Evolutionary conservation across 1,140 invertebrate genomes (phyloP).

Genomic region (Drosophila nikananu): DNA sequence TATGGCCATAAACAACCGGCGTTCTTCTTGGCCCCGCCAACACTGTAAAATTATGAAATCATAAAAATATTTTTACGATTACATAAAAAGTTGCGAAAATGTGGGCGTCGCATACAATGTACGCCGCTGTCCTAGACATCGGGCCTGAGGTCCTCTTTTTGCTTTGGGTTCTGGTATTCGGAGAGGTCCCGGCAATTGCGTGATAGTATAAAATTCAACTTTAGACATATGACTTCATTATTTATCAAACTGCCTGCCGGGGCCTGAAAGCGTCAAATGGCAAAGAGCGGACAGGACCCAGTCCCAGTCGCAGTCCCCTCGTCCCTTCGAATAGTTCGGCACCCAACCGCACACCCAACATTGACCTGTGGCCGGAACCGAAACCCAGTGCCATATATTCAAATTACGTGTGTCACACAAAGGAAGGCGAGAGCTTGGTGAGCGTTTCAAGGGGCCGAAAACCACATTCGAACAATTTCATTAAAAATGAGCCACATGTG

Average conservation of each 20-base stretch:
- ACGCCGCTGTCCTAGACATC: slow-evolving; percentile 27
- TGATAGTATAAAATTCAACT: slow-evolving; percentile 79
- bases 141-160: slow-evolving; percentile 12
- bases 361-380: slow-evolving; percentile 40
- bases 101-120: slow-evolving; percentile 61
- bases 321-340: slow-evolving; percentile 44
- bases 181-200: slow-evolving; percentile 61
- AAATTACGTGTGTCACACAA: slow-evolving; percentile 68
- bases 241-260: slow-evolving; percentile 67
- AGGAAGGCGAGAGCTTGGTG: slow-evolving; percentile 6
- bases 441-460: slow-evolving; percentile 39
- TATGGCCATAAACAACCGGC: slow-evolving; percentile 66
- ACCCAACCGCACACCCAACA: slow-evolving; percentile 32
- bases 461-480: slow-evolving; percentile 74
- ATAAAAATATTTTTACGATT: slow-evolving; percentile 84
- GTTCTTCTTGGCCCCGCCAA: slow-evolving; percentile 41
- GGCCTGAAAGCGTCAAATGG: slow-evolving; percentile 56
- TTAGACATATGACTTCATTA: slow-evolving; percentile 82
- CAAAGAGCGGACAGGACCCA: slow-evolving; percentile 37
- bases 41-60: slow-evolving; percentile 84
- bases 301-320: slow-evolving; percentile 10
- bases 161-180: not conserved
- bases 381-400: slow-evolving; percentile 66
- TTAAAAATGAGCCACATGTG: slow-evolving; percentile 58
- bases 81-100: slow-evolving; percentile 79